phyloP scores from a whole-genome alignment of 2,113 vertebrate genomes.

The Bubo scandiacus region DNA sequence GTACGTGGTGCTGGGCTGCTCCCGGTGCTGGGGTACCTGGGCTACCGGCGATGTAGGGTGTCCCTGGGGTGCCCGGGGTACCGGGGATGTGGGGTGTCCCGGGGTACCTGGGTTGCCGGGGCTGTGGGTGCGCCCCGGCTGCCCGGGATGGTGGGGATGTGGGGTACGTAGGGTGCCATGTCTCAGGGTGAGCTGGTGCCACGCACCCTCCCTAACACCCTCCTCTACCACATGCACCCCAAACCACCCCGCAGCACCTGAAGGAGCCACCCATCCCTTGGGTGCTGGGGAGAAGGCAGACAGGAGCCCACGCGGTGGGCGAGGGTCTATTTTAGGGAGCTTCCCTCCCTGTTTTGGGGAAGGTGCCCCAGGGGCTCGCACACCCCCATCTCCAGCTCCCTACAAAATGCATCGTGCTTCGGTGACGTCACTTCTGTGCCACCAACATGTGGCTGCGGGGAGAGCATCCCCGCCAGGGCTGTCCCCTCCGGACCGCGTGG shows the following conservation, averaged over 20 bases:
- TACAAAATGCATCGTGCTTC: fast-evolving
- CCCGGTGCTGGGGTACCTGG: neutral
- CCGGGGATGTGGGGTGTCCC: neutral
- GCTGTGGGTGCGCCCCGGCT: too few species aligned
- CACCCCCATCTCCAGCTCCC: fast-evolving
- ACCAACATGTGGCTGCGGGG: fast-evolving
- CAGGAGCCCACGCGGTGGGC: neutral
- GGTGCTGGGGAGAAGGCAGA: neutral
- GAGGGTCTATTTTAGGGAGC: neutral
- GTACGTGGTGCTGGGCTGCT: neutral
- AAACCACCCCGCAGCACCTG: neutral
- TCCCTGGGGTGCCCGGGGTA: neutral
- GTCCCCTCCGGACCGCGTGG: fast-evolving
- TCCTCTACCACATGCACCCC: neutral
- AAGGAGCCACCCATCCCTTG: neutral
- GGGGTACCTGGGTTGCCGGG: neutral
- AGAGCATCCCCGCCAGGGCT: neutral
- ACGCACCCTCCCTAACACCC: too few species aligned
- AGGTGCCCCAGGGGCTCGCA: fast-evolving
- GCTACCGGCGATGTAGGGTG: too few species aligned
- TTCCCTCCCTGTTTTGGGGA: neutral
- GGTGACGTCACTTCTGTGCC: fast-evolving
- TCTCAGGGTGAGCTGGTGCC: neutral
- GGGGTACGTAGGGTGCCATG: neutral
- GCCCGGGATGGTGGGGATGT: neutral